Evolutionary conservation across 1,140 invertebrate species (phyloP), one percentile per base, ranked within the genome.

Genomic region (Hydropsyche tenuis): DNA sequence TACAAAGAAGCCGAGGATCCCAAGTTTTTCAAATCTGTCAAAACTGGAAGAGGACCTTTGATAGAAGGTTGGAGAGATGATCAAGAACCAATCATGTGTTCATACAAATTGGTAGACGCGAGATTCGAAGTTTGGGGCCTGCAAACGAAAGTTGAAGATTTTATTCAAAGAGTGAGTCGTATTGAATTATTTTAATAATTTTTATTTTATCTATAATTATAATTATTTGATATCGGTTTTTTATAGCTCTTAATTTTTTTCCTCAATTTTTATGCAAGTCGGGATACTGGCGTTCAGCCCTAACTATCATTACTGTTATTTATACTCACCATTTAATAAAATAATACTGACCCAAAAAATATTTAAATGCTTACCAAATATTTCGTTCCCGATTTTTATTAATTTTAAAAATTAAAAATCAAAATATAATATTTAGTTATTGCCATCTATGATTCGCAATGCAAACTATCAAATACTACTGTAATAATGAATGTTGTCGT

Each of bases 41-140:
- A 93, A 84, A 96, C 94, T 48, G 89, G 89, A 46, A 87, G 94
- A 68, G 95, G 94, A 4, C 94, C 94, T 1, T 82, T 96, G 7
- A 82, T 90, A 30, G 91, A 94, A 81, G 92, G 92, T 1, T 97
- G 95, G 95, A 86, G 88, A 76, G 90, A 92, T 11, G 87, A 81
- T 1, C 87, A 88, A 14, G 84, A 89, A 60, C 94, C 95, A 1
- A 92, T 97, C 60, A 97, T 97, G 95, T 97, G 95, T 84, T 96
- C 94, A 30, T 97, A 97, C 79, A 97, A 97, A 85, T 82, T 94
- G 45, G 95, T 96, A 0, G 87, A 92, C 81, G 93, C 92, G 6
- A 93, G 90, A 64, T 96, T 96, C 83, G 94, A 96, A 85, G 92
- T 97, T 0, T 96, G 95, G 93, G 95, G 95, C 0, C 84, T 97